Evolutionary conservation across 2,113 vertebrate genomes (phyloP).

Genomic region (Solea senegalensis): DNA sequence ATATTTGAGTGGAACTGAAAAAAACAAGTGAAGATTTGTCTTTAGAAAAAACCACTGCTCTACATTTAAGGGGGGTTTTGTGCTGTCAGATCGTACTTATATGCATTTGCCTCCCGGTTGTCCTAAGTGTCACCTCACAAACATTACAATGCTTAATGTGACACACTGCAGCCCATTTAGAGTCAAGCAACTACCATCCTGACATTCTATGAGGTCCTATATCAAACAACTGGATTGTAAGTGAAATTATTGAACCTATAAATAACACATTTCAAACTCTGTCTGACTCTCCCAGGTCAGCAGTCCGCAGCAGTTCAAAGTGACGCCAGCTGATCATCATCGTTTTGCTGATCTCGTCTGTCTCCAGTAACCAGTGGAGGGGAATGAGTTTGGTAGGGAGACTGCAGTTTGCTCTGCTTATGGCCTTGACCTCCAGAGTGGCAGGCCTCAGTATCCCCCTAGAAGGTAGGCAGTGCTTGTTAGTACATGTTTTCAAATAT

Average conservation of each 20-base stretch:
- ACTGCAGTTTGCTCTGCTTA: slow-evolving; percentile 71
- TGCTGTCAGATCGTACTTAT: slow-evolving; percentile 4
- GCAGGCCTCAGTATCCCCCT: slow-evolving; percentile 83
- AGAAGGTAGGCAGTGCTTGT: slow-evolving; percentile 77
- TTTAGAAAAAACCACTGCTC: background rate
- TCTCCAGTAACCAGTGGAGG: slow-evolving; percentile 43
- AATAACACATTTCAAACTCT: background rate
- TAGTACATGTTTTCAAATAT: background rate
- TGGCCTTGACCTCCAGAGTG: slow-evolving; percentile 68
- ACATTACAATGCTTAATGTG: too few species aligned
- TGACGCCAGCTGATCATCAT: slow-evolving; percentile 48
- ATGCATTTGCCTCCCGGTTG: background rate
- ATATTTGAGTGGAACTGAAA: slow-evolving; percentile 20
- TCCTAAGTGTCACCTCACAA: too few species aligned
- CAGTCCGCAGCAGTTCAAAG: slow-evolving; percentile 41
- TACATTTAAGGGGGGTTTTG: background rate
- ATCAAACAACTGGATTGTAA: background rate
- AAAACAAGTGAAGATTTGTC: background rate
- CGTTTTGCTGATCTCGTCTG: slow-evolving; percentile 48
- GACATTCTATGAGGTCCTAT: background rate
- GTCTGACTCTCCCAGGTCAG: slow-evolving; percentile 47
- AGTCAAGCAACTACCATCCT: background rate
- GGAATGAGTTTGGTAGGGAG: slow-evolving; percentile 80
- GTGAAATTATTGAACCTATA: background rate
- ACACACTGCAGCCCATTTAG: too few species aligned